Base-by-base conservation (phyloP, 1,140 invertebrate genomes). In the Dendrolimus punctatus region DNA sequence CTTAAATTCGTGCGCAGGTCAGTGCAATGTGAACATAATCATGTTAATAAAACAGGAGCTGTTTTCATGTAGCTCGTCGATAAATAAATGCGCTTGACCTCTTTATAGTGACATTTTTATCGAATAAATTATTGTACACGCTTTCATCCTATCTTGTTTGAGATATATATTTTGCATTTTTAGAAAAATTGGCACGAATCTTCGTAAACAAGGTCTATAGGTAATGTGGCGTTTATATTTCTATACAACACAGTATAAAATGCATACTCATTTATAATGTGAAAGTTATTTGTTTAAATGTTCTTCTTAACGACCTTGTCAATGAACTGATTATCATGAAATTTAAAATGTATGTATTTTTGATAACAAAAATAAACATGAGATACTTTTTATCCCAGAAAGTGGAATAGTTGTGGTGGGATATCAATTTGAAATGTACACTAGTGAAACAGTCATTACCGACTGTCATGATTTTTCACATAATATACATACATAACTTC, bases 31-130 rank as follows among this genome's bases (percentile, higher is more conserved):
- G 47, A 46, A 44, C 8, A 9, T 49, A 57, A 42, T 46, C 42
- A 43, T 6, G 8, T 43, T 43, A n/a, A 43, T 43, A 43, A 43
- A 8, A 6, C 8, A 43, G 42, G 8, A 6, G 42, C 4, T 6
- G 42, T 43, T 43, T n/a, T 46, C 57, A 60, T 60, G 59, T 61
- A 63, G 61, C 60, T 61, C 58, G 53, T 49, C 47, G 40, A 50
- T 50, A 49, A 59, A 71, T 73, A 68, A 71, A 65, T 54, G 68
- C 64, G 62, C 71, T 73, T 73, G 66, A 68, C 71, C 71, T 62
- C 64, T 73, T 71, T 73, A 71, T 68, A 62, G 60, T 61, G 57
- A 57, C 62, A 64, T 46, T 68, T 68, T 68, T 70, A 70, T 64
- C 57, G 56, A 54, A 37, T 53, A 46, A 58, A 60, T 60, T 54